These are phyloP conservation scores for Pachydiplax longipennis DNA, from an alignment of 2,888 invertebrate genomes.

Conservation along the genomic window DNA sequence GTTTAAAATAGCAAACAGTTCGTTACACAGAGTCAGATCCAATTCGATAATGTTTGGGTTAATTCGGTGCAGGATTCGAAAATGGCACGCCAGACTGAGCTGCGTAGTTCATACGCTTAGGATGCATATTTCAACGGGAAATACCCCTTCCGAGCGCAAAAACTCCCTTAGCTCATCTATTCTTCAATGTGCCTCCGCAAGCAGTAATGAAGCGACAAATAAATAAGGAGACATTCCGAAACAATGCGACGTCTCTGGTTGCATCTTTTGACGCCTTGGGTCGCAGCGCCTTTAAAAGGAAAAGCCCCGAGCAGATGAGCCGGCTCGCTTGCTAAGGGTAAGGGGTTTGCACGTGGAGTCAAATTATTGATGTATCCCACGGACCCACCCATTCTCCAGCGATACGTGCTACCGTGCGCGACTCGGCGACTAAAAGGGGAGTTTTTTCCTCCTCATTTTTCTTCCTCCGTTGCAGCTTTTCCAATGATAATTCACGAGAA, in stretches of 20 bases:
- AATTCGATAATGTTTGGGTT: no score
- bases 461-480: background rate
- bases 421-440: background rate
- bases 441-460: background rate
- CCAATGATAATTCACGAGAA: background rate
- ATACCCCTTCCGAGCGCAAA: no score
- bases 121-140: no score
- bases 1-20: no score
- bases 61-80: no score
- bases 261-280: background rate
- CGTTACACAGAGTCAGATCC: no score
- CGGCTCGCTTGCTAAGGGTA: background rate
- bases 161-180: no score
- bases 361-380: constrained; percentile 1
- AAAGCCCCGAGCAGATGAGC: background rate
- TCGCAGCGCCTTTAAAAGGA: background rate
- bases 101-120: no score
- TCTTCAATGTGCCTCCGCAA: no score
- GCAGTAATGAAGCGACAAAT: no score
- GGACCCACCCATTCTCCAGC: background rate
- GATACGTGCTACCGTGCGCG: background rate
- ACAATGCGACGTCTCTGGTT: background rate
- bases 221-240: background rate
- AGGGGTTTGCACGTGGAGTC: background rate
- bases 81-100: no score